Conservation (phyloP, 1,140 invertebrate species). For the Ostrea edulis region DNA sequence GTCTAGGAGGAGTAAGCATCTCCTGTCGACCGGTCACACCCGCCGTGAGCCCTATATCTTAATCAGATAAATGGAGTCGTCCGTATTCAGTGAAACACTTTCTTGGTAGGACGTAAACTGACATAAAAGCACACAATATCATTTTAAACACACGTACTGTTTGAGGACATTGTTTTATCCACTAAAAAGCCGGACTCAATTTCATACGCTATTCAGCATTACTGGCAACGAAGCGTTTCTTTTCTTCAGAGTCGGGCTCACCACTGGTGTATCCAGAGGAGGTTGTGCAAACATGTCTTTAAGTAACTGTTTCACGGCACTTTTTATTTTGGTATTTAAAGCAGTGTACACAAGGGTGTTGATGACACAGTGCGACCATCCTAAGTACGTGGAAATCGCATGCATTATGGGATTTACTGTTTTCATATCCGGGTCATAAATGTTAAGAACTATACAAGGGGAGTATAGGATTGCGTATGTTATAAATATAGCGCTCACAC, state of each 20-base stretch:
- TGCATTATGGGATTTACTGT: not conserved
- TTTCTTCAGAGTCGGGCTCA: not conserved
- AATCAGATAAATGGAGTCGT: too few relatives aligned
- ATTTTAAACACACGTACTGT: not conserved
- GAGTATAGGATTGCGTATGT: not conserved
- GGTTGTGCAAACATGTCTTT: not conserved
- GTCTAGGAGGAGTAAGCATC: too few relatives aligned
- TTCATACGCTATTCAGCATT: not conserved
- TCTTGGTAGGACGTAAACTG: too few relatives aligned
- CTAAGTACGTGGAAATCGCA: not conserved
- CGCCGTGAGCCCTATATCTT: too few relatives aligned
- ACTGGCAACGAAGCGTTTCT: not conserved
- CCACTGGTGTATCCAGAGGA: not conserved
- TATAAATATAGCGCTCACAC: not conserved
- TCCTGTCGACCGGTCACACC: too few relatives aligned
- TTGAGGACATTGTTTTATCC: too few relatives aligned
- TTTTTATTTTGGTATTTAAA: slow-evolving; percentile 26
- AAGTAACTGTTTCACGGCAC: not conserved
- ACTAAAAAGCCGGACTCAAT: too few relatives aligned
- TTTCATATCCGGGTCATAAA: slow-evolving; percentile 34
- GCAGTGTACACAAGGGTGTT: slow-evolving; percentile 18
- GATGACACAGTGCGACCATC: slow-evolving; percentile 26
- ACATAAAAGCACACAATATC: not conserved
- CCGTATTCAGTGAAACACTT: too few relatives aligned
- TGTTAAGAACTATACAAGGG: not conserved